Evolutionary conservation across 2,888 invertebrate genomes (phyloP), one percentile per base, ranked within the genome.

Genomic region (Neocrepidodera transversa): DNA sequence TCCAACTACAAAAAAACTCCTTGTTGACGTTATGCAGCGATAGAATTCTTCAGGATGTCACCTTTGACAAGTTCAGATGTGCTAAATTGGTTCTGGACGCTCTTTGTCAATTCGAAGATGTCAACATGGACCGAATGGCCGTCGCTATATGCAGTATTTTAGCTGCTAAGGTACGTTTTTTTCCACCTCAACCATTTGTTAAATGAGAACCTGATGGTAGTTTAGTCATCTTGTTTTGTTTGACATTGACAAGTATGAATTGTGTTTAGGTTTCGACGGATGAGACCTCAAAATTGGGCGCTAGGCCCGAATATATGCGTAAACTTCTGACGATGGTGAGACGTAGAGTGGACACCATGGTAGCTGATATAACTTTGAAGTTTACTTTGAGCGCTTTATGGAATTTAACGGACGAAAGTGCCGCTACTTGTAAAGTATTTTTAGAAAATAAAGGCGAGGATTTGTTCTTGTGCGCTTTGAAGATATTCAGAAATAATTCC

Each of bases 111-210:
- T 89, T 88, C 73, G 86, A 87, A 45, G 89, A 90, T 71, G 78
- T 84, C 3, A 85, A 87, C 45, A 88, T 89, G 86, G 87, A 87
- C 72, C 81, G 89, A 53, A 90, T 91, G 89, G 87, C 88, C 16
- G 90, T 90, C n/a, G 90, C 90, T 0, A 90, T 91, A 62, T 89
- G 89, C 71, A 89, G 89, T 60, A 90, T 91, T 64, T 79, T 91
- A 20, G 87, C 78, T 1, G 78, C 79, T 1, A 79, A 78, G 69
- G 76, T 78, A 45, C 13, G 10, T 11, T 43, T 7, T 43, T 8
- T n/a, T n/a, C n/a, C n/a, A n/a, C n/a, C n/a, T n/a, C n/a, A n/a
- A n/a, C n/a, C n/a, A n/a, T n/a, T n/a, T n/a, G n/a, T n/a, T n/a
- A n/a, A n/a, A n/a, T n/a, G n/a, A n/a, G n/a, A n/a, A n/a, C n/a